These are phyloP conservation scores for Amniataba percoides DNA, from an alignment of 2,797 vertebrate species.

Conservation along the genomic window DNA sequence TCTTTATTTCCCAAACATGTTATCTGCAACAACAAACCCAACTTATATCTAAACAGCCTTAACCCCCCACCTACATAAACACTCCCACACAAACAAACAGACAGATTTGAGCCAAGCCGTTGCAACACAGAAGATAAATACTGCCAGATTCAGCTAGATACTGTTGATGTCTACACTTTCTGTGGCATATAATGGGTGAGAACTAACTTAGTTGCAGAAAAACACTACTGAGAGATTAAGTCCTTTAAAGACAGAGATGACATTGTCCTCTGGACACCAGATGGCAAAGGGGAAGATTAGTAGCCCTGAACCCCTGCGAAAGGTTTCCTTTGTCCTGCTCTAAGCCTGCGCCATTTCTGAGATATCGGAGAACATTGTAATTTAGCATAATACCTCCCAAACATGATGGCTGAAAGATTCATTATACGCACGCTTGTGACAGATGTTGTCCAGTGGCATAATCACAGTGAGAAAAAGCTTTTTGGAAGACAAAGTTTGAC, in stretches of 20 bases:
- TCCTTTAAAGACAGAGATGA: slow-evolving; percentile 67
- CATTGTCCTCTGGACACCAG: slow-evolving; percentile 75
- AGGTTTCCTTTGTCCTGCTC: slow-evolving; percentile 69
- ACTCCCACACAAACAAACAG: slow-evolving; percentile 45
- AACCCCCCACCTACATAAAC: slow-evolving; percentile 43
- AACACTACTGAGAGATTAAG: slow-evolving; percentile 53
- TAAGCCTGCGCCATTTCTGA: slow-evolving; percentile 65
- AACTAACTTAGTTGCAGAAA: slow-evolving; percentile 49
- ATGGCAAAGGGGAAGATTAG: slow-evolving; percentile 79
- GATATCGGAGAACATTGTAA: slow-evolving; percentile 66
- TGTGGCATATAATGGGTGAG: slow-evolving; percentile 43
- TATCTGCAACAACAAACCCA: slow-evolving; percentile 56
- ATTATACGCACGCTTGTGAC: slow-evolving; percentile 34
- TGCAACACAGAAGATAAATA: slow-evolving; percentile 27
- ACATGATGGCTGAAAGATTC: slow-evolving; percentile 53
- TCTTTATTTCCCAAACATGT: slow-evolving; percentile 43
- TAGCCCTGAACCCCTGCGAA: slow-evolving; percentile 56
- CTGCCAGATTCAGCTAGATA: slow-evolving; percentile 34
- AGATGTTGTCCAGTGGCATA: slow-evolving; percentile 39
- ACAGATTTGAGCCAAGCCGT: slow-evolving; percentile 23
- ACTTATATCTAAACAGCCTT: slow-evolving; percentile 44
- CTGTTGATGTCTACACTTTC: slow-evolving; percentile 12
- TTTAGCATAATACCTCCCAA: slow-evolving; percentile 61
- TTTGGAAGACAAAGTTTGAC: slow-evolving; percentile 15
- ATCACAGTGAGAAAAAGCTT: neutral